Evolutionary conservation across 35 echinoderm and acorn worm species (phyloP).

Genomic region (Ophioderma brevispina): DNA sequence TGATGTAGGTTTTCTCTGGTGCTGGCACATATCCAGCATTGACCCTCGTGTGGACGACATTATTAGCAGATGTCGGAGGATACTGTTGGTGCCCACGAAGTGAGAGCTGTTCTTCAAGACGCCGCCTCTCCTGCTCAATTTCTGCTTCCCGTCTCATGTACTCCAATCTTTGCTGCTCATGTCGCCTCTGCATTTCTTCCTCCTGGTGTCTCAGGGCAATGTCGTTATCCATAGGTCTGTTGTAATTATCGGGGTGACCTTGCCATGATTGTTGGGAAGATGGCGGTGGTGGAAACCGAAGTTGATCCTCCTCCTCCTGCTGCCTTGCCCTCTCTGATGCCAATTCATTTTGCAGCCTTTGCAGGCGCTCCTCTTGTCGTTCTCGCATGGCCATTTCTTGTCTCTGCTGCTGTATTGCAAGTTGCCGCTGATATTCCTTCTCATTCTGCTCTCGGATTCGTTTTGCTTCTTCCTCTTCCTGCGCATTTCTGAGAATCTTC

Average conservation of each 20-base stretch:
- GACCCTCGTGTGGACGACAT: slow-evolving; percentile 51
- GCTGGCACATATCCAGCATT: slow-evolving; percentile 66
- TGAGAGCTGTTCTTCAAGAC: slow-evolving; percentile 76
- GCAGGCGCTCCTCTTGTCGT: slow-evolving; percentile 12
- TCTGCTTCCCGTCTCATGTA: slow-evolving; percentile 79
- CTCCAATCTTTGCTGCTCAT: slow-evolving; percentile 80
- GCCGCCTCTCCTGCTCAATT: slow-evolving; percentile 79
- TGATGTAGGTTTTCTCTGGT: slow-evolving; percentile 49
- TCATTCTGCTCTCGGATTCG: slow-evolving; percentile 53
- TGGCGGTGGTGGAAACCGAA: not conserved
- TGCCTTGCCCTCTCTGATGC: slow-evolving; percentile 33
- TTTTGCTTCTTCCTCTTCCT: slow-evolving; percentile 15
- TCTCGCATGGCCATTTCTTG: slow-evolving; percentile 5
- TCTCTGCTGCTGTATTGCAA: slow-evolving; percentile 25
- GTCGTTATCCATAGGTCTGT: slow-evolving; percentile 17
- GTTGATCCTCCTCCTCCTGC: slow-evolving; percentile 12
- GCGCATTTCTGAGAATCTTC: slow-evolving; percentile 8
- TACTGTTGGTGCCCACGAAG: slow-evolving; percentile 26
- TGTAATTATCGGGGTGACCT: not conserved
- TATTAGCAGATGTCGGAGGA: not conserved
- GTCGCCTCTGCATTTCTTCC: slow-evolving; percentile 77
- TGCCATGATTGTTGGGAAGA: not conserved
- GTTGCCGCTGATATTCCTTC: slow-evolving; percentile 17
- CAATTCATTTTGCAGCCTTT: slow-evolving; percentile 12
- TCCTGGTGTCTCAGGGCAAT: slow-evolving; percentile 54